These are phyloP conservation scores for Phoeniculus purpureus DNA, from an alignment of 2,797 vertebrate species.

Conservation along the genomic window DNA sequence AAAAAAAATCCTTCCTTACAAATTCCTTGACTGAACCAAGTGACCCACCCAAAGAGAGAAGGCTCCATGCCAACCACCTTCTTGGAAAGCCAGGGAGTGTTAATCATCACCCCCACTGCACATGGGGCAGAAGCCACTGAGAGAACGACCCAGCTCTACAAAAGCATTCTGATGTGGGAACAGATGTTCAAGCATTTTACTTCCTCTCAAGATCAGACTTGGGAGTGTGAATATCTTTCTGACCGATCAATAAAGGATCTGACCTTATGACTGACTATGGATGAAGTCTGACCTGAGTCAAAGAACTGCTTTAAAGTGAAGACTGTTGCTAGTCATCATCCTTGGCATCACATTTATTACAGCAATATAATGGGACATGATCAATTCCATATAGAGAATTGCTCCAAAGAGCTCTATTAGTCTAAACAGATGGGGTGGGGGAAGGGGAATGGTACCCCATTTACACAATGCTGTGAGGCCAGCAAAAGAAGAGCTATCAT, in stretches of 20 bases:
- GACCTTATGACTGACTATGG: neutral
- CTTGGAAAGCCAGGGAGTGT: neutral
- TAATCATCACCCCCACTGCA: neutral
- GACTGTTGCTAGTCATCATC: neutral
- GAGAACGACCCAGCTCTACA: neutral
- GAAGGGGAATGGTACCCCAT: neutral
- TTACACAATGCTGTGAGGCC: neutral
- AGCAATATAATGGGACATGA: neutral
- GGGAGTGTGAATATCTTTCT: neutral
- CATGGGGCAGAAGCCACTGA: neutral
- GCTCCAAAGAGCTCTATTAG: conserved; percentile 16
- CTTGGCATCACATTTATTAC: neutral
- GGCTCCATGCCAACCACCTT: neutral
- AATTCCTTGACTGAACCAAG: neutral
- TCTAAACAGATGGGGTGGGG: neutral
- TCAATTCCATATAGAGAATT: neutral
- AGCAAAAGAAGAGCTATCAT: neutral
- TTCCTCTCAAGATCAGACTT: neutral
- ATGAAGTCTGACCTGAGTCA: neutral
- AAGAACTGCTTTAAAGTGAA: conserved; percentile 15
- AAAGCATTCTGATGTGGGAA: neutral
- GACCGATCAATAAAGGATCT: neutral
- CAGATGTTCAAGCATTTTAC: neutral
- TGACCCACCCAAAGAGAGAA: neutral
- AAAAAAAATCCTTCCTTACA: neutral